Evolutionary conservation across 2,888 invertebrate species (phyloP), one percentile per base, ranked within the genome.

Genomic region (Bombylius discolor): DNA sequence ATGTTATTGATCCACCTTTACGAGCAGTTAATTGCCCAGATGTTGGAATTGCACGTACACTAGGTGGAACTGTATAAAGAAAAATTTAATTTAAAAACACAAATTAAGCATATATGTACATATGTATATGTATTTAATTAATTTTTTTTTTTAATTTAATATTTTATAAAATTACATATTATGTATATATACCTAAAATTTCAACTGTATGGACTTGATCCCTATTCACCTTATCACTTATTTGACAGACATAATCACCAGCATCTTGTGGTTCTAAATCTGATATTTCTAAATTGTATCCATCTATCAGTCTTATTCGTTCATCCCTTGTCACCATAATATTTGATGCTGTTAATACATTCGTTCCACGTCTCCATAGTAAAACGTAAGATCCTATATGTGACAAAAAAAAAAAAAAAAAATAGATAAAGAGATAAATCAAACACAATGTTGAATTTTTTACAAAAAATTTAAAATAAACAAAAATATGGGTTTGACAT

Each of bases 121-220:
- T 23, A 23, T 23, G n/a, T n/a, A n/a, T n/a, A n/a, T n/a, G n/a
- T n/a, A n/a, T n/a, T n/a, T n/a, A n/a, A n/a, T n/a, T n/a, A n/a
- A 23, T 23, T 23, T 23, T 36, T 36, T 36, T 2, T 36, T 34
- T 34, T 34, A 34, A 7, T 36, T 36, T 7, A 7, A 7, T 36
- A 36, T 4, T 36, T 36, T 7, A 36, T 3, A 36, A 36, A 32
- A 49, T 13, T 5, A 13, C 6, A 14, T 33, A 32, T 13, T 32
- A 9, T 13, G 5, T 7, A 45, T 56, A 67, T 72, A 69, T 65
- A 74, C 74, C 74, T 69, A 85, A 71, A 59, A 85, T 84, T 66
- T 85, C 84, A 45, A 85, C 83, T 1, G 84, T 84, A 71, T 85
- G 85, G 14, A 83, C 81, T 70, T 84, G 84, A 69, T 85, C 84